These are phyloP conservation scores for Hycleus phaleratus DNA, from an alignment of 1,140 invertebrate species.

Conservation along the genomic window DNA sequence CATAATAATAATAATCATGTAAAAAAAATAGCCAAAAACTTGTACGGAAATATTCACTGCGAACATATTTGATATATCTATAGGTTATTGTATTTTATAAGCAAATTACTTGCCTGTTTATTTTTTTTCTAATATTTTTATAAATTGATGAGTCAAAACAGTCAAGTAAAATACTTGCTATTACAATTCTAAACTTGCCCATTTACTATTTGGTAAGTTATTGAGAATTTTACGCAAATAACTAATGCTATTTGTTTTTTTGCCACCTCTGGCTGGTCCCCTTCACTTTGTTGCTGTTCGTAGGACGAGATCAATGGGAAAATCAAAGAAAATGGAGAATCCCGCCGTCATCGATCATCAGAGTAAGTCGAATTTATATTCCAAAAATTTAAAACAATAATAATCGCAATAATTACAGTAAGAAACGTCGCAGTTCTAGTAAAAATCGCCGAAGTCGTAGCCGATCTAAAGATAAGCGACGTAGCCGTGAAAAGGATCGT, in stretches of 20 bases:
- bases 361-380: slow-evolving; percentile 45
- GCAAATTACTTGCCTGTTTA: no score
- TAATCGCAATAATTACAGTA: neutral
- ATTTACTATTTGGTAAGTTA: slow-evolving; percentile 9
- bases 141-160: neutral
- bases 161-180: neutral
- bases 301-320: slow-evolving; percentile 54
- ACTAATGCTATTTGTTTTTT: slow-evolving; percentile 41
- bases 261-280: slow-evolving; percentile 38
- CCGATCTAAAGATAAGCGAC: slow-evolving; percentile 11
- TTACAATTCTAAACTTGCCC: slow-evolving; percentile 5
- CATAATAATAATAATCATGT: no score
- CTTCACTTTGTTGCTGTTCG: slow-evolving; percentile 55
- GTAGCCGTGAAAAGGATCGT: slow-evolving; percentile 35
- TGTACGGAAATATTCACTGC: no score
- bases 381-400: no score
- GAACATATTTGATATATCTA: neutral
- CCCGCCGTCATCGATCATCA: slow-evolving; percentile 43
- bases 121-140: no score
- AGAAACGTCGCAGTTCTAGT: slow-evolving; percentile 15
- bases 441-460: slow-evolving; percentile 4
- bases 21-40: no score
- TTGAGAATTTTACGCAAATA: slow-evolving; percentile 15
- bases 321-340: slow-evolving; percentile 50
- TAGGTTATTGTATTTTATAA: neutral